Evolutionary conservation across 2,797 vertebrate species (phyloP).

Genomic region (Sciurus vulgaris): DNA sequence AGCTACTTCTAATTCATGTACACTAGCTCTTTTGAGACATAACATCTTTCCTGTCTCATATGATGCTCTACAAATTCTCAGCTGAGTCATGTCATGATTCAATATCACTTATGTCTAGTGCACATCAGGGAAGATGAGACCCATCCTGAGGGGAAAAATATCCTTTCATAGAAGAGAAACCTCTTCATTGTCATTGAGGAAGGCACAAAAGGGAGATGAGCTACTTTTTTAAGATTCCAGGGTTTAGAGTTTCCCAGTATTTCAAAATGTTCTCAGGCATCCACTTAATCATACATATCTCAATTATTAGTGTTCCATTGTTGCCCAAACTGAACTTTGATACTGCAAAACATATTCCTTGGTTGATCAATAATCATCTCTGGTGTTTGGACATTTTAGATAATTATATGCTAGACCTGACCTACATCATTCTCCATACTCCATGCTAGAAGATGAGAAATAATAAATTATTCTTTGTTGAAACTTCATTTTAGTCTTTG

Average conservation of each 20-base stretch:
- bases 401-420: neutral
- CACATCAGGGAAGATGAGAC: neutral
- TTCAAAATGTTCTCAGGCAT: neutral
- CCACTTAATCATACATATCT: neutral
- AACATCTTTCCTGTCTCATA: neutral
- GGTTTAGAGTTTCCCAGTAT: neutral
- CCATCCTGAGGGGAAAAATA: too few species aligned
- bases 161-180: neutral
- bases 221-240: neutral
- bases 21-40: neutral
- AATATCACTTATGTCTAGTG: neutral
- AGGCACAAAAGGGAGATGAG: neutral
- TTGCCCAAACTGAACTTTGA: neutral
- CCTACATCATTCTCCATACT: neutral
- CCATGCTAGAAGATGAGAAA: neutral
- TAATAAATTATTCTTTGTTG: neutral
- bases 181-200: neutral
- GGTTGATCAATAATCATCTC: neutral
- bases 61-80: neutral
- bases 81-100: neutral
- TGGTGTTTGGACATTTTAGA: neutral
- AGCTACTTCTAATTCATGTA: neutral
- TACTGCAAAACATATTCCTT: neutral
- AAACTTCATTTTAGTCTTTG: neutral
- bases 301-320: neutral